Conservation (phyloP, 1,140 invertebrate species). For the Thaumetopoea pityocampa region DNA sequence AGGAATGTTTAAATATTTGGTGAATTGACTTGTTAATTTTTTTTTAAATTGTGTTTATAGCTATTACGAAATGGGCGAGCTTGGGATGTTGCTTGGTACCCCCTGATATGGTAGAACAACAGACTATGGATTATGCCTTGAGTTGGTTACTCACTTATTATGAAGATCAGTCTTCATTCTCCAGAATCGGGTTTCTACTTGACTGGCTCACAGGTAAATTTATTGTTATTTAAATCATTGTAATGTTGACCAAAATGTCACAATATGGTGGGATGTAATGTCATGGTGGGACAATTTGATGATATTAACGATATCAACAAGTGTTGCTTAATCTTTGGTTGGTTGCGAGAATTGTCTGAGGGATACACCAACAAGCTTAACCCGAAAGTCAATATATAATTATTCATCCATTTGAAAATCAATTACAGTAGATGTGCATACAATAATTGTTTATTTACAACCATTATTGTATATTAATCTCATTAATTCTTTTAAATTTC, state of each 20-base stretch:
- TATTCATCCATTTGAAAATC: too few relatives aligned
- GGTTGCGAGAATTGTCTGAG: too few relatives aligned
- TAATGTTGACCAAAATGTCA: neutral
- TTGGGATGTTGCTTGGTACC: conserved; percentile 63
- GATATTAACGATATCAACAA: too few relatives aligned
- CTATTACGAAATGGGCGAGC: conserved; percentile 62
- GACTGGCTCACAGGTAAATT: conserved; percentile 65
- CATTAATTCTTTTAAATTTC: too few relatives aligned
- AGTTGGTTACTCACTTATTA: conserved; percentile 61
- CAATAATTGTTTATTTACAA: too few relatives aligned
- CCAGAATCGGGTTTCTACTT: conserved; percentile 52
- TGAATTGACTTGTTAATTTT: neutral
- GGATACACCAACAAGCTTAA: too few relatives aligned
- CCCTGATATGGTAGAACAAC: conserved; percentile 42
- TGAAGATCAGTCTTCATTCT: conserved; percentile 37
- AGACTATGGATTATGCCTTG: conserved; percentile 53
- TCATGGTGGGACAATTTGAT: too few relatives aligned
- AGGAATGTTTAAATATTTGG: neutral
- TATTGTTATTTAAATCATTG: conserved; percentile 6
- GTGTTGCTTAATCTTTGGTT: too few relatives aligned
- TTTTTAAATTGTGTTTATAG: conserved; percentile 31
- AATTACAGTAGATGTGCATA: too few relatives aligned
- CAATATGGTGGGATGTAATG: too few relatives aligned
- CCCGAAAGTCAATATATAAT: too few relatives aligned
- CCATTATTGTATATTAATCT: too few relatives aligned